These are phyloP conservation scores for Taenaris catops DNA, from an alignment of 2,888 invertebrate species.

Conservation along the genomic window DNA sequence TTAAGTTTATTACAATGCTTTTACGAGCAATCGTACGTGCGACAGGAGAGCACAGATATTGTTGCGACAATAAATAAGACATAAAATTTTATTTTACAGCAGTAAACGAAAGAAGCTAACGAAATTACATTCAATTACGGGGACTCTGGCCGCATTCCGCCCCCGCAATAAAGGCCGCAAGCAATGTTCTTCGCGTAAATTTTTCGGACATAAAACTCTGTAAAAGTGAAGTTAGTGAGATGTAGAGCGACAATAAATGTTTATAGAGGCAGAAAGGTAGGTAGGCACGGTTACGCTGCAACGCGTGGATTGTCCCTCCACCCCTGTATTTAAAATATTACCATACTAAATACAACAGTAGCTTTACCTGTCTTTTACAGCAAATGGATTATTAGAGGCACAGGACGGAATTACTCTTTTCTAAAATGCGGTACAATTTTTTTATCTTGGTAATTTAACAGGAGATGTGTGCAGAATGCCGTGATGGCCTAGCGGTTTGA, in stretches of 20 bases:
- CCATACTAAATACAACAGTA: no score
- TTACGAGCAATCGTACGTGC: conserved; percentile 38
- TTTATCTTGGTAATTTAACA: no score
- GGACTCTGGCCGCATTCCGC: conserved; percentile 57
- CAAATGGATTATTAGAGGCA: no score
- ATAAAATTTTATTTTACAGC: conserved; percentile 77
- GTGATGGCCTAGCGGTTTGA: no score
- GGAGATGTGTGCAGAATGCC: no score
- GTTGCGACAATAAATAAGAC: conserved; percentile 73
- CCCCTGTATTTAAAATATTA: conserved; percentile 62
- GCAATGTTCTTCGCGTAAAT: conserved; percentile 69
- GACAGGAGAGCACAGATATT: conserved; percentile 45
- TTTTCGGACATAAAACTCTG: conserved; percentile 78
- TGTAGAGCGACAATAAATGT: conserved; percentile 74
- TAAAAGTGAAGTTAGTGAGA: conserved; percentile 77
- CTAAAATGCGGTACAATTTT: no score
- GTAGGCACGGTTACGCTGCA: conserved; percentile 22
- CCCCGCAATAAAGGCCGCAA: conserved; percentile 64
- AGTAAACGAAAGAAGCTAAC: conserved; percentile 72
- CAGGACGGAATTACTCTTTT: no score
- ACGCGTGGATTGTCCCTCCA: conserved; percentile 29
- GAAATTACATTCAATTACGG: conserved; percentile 78
- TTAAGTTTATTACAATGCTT: conserved; percentile 43
- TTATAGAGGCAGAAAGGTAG: conserved; percentile 51
- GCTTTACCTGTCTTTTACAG: no score